Conservation (phyloP, 2,113 vertebrate genomes). For the Herpailurus yagouaroundi region DNA sequence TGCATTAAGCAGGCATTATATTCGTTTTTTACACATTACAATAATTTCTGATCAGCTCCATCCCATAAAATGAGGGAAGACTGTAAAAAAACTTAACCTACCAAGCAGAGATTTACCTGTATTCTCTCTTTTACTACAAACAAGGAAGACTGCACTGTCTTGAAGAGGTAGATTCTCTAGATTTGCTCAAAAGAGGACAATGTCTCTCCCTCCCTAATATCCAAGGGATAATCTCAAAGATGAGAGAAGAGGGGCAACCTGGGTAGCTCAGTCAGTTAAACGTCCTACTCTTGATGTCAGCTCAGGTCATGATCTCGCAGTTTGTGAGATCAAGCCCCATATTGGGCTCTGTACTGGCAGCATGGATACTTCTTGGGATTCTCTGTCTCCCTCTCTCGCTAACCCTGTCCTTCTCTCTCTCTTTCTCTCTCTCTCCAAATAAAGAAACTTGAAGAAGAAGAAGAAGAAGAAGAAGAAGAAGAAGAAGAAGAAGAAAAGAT, state of each 20-base stretch:
- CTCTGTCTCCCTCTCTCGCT: no score
- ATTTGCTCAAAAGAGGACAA: slow-evolving; percentile 4
- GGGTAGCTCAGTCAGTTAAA: no score
- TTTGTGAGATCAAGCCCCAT: no score
- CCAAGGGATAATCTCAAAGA: not conserved
- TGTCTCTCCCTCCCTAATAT: not conserved
- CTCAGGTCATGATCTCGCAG: no score
- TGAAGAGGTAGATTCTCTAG: not conserved
- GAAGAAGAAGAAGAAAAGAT: no score
- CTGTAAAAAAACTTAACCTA: not conserved
- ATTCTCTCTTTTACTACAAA: not conserved
- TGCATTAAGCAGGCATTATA: not conserved
- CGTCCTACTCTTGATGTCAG: no score
- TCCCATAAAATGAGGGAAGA: not conserved
- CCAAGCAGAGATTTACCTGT: not conserved
- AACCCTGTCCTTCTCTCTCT: no score
- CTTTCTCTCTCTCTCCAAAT: no score
- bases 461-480: no score
- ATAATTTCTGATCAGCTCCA: not conserved
- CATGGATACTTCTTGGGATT: no score
- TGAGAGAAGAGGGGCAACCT: not conserved
- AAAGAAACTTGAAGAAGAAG: no score
- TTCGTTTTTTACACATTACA: not conserved
- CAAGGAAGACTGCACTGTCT: not conserved
- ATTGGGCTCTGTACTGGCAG: no score